Evolutionary conservation across 2,888 invertebrate genomes (phyloP).

Genomic region (Drosophila lutescens): DNA sequence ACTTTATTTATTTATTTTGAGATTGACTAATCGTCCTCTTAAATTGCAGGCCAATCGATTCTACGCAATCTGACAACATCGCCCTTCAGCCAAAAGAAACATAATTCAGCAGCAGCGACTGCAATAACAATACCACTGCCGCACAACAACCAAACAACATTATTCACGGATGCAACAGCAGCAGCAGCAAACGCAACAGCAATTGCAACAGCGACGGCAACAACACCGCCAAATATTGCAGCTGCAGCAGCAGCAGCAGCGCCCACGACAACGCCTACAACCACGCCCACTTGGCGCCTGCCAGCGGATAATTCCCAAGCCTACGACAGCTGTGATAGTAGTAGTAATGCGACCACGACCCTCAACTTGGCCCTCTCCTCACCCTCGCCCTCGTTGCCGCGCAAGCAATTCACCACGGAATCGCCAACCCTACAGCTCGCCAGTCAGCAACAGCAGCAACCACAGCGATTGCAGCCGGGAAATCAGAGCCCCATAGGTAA

Average conservation of each 20-base stretch:
- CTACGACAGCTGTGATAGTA: constrained; percentile 67
- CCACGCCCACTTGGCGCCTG: constrained; percentile 58
- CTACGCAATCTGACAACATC: constrained; percentile 83
- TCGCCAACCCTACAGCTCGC: constrained; percentile 48
- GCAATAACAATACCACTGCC: constrained; percentile 46
- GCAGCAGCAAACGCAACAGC: not conserved
- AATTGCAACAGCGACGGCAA: constrained; percentile 14
- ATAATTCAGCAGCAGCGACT: constrained; percentile 50
- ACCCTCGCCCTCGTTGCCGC: constrained; percentile 57
- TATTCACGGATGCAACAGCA: constrained; percentile 27
- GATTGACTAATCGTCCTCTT: no score
- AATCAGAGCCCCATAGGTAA: constrained; percentile 90
- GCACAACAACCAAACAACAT: constrained; percentile 37
- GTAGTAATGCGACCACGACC: constrained; percentile 38
- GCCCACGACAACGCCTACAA: constrained; percentile 35
- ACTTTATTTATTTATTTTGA: no score
- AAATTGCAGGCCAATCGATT: constrained; percentile 81
- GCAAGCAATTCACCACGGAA: constrained; percentile 40
- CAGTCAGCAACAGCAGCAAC: constrained; percentile 70
- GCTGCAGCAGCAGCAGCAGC: constrained; percentile 39
- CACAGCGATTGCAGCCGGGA: constrained; percentile 85
- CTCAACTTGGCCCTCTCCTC: constrained; percentile 26
- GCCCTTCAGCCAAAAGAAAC: constrained; percentile 84
- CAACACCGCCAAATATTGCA: constrained; percentile 37
- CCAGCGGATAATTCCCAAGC: constrained; percentile 48